Conservation (phyloP, 2,113 vertebrate genomes). For the Myodes glareolus region DNA sequence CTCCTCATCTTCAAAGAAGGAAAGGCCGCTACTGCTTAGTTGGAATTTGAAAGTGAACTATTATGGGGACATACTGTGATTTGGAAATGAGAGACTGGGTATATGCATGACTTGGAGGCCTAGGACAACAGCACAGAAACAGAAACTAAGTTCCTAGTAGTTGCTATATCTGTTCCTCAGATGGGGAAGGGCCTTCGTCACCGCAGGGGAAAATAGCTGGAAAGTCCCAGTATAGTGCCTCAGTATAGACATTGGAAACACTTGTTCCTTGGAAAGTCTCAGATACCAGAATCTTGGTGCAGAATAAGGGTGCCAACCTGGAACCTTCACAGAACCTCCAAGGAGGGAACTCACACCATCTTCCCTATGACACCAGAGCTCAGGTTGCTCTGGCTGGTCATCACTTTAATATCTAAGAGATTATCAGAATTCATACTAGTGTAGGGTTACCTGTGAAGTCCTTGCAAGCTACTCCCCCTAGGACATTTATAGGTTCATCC, state of each 20-base stretch:
- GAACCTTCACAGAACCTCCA: background rate
- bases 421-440: background rate
- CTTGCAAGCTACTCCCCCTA: background rate
- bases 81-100: background rate
- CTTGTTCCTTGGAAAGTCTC: background rate
- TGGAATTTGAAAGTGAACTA: background rate
- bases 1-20: background rate
- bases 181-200: too few relatives aligned
- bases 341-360: background rate
- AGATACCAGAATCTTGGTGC: background rate
- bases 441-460: background rate
- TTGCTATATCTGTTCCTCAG: background rate
- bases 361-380: background rate
- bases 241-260: background rate
- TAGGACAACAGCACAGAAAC: background rate
- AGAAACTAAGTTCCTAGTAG: background rate
- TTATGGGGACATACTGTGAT: background rate
- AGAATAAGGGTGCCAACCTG: background rate
- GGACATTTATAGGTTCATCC: background rate
- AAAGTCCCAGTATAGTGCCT: background rate
- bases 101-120: background rate
- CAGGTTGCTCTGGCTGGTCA: background rate
- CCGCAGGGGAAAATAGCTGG: background rate
- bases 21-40: background rate
- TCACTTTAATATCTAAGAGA: background rate